phyloP scores from a whole-genome alignment of 2,888 invertebrate species.

The Heliconius ismenius region DNA sequence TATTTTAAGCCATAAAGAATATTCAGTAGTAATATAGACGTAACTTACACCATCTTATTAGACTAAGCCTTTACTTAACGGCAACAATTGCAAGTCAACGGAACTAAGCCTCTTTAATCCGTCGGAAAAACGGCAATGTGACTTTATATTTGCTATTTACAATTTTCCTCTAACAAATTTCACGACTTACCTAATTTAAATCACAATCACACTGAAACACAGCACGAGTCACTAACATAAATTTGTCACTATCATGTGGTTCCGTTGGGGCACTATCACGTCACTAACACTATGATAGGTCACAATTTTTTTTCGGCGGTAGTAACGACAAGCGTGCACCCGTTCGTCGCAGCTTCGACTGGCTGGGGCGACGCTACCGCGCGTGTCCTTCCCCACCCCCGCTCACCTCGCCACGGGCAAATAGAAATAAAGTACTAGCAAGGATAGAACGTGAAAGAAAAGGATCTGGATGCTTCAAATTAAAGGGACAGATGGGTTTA shows the following conservation, averaged over 20 bases:
- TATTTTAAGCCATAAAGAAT: neutral
- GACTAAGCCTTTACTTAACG: constrained; percentile 41
- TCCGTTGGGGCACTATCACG: constrained; percentile 62
- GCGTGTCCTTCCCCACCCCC: constrained; percentile 69
- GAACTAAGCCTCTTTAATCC: constrained; percentile 40
- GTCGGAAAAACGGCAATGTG: constrained; percentile 34
- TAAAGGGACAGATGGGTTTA: constrained; percentile 19
- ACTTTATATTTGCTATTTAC: constrained; percentile 49
- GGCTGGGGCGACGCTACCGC: constrained; percentile 79
- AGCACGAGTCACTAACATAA: constrained; percentile 69
- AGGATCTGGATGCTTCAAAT: constrained; percentile 46
- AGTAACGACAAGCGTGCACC: constrained; percentile 59
- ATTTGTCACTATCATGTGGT: constrained; percentile 55
- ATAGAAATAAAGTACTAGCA: constrained; percentile 81
- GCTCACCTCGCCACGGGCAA: constrained; percentile 75
- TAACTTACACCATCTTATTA: constrained; percentile 25
- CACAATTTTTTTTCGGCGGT: constrained; percentile 54
- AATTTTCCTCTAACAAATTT: constrained; percentile 16
- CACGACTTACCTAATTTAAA: constrained; percentile 63
- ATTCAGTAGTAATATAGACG: neutral
- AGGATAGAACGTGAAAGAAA: constrained; percentile 73
- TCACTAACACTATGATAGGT: constrained; percentile 69
- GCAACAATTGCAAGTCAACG: constrained; percentile 41
- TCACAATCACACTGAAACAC: constrained; percentile 40
- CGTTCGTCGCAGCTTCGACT: constrained; percentile 73